Base-by-base conservation (phyloP, 2,113 vertebrate genomes). In the Mola mola region DNA sequence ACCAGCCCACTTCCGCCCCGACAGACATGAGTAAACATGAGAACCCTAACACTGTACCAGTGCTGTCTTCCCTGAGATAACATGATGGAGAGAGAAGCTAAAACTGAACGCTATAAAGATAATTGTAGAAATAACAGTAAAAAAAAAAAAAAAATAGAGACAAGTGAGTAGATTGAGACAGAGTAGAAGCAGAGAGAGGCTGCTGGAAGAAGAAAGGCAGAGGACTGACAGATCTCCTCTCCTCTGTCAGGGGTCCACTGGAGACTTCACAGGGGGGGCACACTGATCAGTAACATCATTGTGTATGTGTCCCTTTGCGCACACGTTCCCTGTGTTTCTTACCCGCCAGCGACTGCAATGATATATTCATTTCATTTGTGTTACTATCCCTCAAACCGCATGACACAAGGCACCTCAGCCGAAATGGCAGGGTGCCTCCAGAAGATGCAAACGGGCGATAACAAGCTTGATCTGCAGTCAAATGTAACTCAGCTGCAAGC, bases 231-330 rank as follows among this genome's bases (percentile, higher is more conserved):
- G 50, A 59, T 26, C 58, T 55, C 26, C 36, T 20, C 29, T 66
- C 20, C 20, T 57, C 53, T n/a, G n/a, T 52, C 59, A 44, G 31
- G 48, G 47, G 56, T 66, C 50, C 57, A 40, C 25, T 55, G 25
- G 37, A 68, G 47, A 66, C 67, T 72, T 72, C 61, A 67, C 40
- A 78, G 70, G 49, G 43, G 40, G 36, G 53, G 21, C 48, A 20
- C 44, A 55, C 10, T 12, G 31, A 80, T 69, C 48, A 64, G 66
- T 24, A 43, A 74, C 48, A 34, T 72, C 33, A 56, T 52, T 49
- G 38, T 21, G 17, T 34, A 20, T 20, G 48, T 63, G 16, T 21
- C 19, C 13, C 8, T 15, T 5, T 36, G 22, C 1, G 0, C 3
- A 1, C 19, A 15, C 33, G 12, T 15, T 6, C 21, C 17, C 40